Conservation (phyloP, 1,140 invertebrate genomes). For the Gryon sp. region DNA sequence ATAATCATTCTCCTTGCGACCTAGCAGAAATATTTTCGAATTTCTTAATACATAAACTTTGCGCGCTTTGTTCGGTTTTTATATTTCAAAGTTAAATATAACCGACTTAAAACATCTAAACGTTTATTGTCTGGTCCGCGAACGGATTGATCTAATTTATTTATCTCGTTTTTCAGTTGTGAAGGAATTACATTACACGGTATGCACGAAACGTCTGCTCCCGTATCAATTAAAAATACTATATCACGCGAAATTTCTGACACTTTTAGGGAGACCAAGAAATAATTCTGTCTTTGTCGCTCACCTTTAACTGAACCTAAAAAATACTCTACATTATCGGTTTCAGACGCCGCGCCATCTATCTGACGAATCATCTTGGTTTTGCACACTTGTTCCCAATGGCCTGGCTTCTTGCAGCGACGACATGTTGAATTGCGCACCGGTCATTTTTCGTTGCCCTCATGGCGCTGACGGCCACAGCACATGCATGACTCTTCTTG, state of each 20-base stretch:
- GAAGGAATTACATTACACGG: conserved; percentile 2
- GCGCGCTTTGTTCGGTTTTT: no score
- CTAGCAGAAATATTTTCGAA: no score
- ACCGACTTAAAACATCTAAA: conserved; percentile 1
- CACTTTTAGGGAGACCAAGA: conserved; percentile 4
- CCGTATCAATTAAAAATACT: conserved; percentile 17
- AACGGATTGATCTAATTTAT: conserved; percentile 10
- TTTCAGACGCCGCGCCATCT: no score
- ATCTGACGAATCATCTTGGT: conserved; percentile 23
- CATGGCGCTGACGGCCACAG: conserved; percentile 36
- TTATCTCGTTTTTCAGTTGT: not conserved
- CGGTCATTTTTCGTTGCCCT: conserved; percentile 43
- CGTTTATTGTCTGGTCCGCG: conserved; percentile 1
- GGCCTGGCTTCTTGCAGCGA: conserved; percentile 50
- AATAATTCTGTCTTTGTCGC: not conserved
- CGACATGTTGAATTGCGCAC: conserved; percentile 42
- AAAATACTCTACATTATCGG: no score
- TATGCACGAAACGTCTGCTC: conserved; percentile 25
- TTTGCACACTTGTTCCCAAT: conserved; percentile 56
- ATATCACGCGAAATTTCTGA: not conserved
- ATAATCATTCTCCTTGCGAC: no score
- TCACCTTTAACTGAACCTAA: no score
- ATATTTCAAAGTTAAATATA: no score
- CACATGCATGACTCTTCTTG: no score
- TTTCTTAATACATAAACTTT: no score